These are phyloP conservation scores for Pseudococcus viburni DNA, from an alignment of 2,888 invertebrate species.

Conservation along the genomic window DNA sequence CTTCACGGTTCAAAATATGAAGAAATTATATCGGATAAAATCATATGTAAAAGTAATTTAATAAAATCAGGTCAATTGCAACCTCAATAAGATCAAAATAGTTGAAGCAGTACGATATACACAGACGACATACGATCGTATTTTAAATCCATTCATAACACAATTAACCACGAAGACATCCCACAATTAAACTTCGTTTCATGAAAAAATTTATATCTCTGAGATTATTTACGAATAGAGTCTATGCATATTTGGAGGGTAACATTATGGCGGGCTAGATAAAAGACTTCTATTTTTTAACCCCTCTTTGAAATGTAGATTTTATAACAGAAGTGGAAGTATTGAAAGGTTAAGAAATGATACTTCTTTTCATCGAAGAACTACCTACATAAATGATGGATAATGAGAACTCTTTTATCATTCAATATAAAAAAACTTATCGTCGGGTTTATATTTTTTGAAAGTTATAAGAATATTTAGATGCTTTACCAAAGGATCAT, in stretches of 20 bases:
- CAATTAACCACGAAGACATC: background rate
- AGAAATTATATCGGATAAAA: background rate
- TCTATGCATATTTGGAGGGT: background rate
- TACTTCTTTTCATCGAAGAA: background rate
- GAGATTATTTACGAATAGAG: background rate
- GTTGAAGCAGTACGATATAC: background rate
- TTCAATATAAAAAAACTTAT: background rate
- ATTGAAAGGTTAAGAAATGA: background rate
- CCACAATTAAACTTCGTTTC: background rate
- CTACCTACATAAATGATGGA: background rate
- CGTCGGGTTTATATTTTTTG: background rate
- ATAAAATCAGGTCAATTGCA: background rate
- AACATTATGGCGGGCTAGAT: background rate
- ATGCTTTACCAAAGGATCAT: too few relatives aligned
- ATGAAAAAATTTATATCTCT: background rate
- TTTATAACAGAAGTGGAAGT: background rate
- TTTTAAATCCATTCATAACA: background rate
- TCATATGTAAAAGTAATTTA: background rate
- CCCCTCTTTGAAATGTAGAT: slow-evolving; percentile 16
- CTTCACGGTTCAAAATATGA: background rate
- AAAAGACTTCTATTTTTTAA: background rate
- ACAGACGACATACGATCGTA: background rate
- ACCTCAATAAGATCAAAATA: background rate
- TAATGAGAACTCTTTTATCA: background rate
- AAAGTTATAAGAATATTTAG: too few relatives aligned